Percentiles rank a stretch among this genome's conserved stretches.
Evolutionary conservation across 2,113 vertebrate species (phyloP).

Genomic region (Labeo rohita): DNA sequence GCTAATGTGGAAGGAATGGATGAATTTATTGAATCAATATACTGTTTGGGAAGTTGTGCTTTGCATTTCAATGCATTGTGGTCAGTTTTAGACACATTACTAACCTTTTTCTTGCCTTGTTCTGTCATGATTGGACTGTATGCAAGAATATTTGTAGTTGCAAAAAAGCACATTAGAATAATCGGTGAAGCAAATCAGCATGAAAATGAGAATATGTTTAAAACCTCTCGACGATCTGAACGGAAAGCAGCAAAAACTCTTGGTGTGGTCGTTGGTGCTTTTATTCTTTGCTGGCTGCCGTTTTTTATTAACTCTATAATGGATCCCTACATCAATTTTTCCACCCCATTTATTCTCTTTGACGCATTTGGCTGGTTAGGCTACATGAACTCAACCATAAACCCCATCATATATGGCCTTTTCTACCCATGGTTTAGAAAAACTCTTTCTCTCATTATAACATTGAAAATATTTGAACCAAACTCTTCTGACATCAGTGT

Average conservation of each 20-base stretch:
- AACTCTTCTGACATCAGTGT: constrained; percentile 58
- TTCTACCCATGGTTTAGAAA: constrained; percentile 67
- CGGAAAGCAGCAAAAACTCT: constrained; percentile 66
- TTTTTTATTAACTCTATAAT: constrained; percentile 58
- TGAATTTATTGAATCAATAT: constrained; percentile 44
- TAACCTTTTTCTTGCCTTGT: constrained; percentile 59
- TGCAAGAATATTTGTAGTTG: constrained; percentile 60
- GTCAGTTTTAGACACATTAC: constrained; percentile 53
- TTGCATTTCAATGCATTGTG: constrained; percentile 57
- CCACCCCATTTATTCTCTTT: constrained; percentile 57
- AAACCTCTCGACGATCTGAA: constrained; percentile 47
- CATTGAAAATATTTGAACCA: constrained; percentile 57
- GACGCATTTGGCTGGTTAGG: constrained; percentile 59
- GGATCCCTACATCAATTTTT: constrained; percentile 60
- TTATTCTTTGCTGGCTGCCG: constrained; percentile 63
- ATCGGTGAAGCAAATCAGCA: constrained; percentile 43
- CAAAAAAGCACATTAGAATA: constrained; percentile 53
- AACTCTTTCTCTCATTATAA: constrained; percentile 57
- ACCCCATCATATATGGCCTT: constrained; percentile 64
- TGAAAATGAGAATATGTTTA: background rate
- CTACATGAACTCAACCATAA: constrained; percentile 64
- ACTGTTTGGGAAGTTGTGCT: constrained; percentile 59
- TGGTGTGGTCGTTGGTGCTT: constrained; percentile 60
- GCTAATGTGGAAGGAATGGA: constrained; percentile 53
- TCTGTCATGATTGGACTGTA: constrained; percentile 61